Conservation (phyloP, 2,888 invertebrate species). For the Scelioninae gen. 1 region DNA sequence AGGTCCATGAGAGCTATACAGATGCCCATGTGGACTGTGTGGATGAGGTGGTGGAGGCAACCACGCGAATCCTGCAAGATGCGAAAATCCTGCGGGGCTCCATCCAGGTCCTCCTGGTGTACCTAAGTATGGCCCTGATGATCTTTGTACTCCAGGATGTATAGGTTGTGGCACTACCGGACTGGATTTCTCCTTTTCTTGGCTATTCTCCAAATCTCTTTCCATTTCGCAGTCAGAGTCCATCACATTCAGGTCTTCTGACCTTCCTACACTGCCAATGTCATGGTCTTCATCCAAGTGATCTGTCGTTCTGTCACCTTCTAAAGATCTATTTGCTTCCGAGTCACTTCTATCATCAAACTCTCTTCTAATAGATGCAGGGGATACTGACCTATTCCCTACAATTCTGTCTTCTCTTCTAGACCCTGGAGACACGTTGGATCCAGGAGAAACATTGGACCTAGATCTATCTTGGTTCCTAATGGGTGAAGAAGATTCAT, state of each 20-base stretch:
- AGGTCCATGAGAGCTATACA: slow-evolving; percentile 82
- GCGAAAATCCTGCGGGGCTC: slow-evolving; percentile 83
- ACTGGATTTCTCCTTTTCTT: slow-evolving; percentile 83
- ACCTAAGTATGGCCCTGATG: slow-evolving; percentile 86
- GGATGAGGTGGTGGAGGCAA: slow-evolving; percentile 87
- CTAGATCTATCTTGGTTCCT: slow-evolving; percentile 74
- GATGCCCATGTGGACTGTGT: slow-evolving; percentile 85
- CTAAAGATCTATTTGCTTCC: slow-evolving; percentile 81
- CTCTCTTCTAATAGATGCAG: slow-evolving; percentile 76
- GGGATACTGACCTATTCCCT: slow-evolving; percentile 79
- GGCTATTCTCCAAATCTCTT: slow-evolving; percentile 75
- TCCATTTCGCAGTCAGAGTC: slow-evolving; percentile 82
- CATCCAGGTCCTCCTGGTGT: slow-evolving; percentile 85
- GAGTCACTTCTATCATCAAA: slow-evolving; percentile 82
- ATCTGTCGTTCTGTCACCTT: slow-evolving; percentile 80
- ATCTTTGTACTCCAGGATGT: slow-evolving; percentile 87
- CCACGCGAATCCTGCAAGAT: slow-evolving; percentile 88
- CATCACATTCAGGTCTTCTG: slow-evolving; percentile 83
- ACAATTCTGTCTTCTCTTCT: slow-evolving; percentile 73
- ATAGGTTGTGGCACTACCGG: slow-evolving; percentile 89
- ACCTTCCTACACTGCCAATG: slow-evolving; percentile 80
- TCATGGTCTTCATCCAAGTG: slow-evolving; percentile 81
- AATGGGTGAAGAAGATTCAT: slow-evolving; percentile 79
- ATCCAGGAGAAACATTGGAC: slow-evolving; percentile 63
- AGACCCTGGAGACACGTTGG: slow-evolving; percentile 69